phyloP scores from a whole-genome alignment of 2,888 invertebrate genomes.

The Alitta virens region DNA sequence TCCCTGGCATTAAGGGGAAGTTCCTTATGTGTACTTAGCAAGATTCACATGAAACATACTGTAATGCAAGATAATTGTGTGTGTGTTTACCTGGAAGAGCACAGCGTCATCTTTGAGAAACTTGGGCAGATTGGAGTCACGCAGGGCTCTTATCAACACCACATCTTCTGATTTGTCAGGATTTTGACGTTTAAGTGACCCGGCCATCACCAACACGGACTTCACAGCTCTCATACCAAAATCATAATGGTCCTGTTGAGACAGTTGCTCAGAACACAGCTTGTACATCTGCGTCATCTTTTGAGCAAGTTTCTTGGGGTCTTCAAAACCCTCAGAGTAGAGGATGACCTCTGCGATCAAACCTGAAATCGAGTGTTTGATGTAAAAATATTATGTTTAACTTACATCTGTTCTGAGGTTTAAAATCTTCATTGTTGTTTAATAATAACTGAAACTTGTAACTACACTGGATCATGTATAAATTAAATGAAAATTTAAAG shows the following conservation, averaged over 20 bases:
- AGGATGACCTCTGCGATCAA: constrained; percentile 81
- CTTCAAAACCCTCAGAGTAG: constrained; percentile 91
- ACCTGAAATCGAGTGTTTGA: too few species aligned
- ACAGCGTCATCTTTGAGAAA: constrained; percentile 81
- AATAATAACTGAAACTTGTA: too few species aligned
- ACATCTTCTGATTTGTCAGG: constrained; percentile 81
- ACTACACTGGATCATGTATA: too few species aligned
- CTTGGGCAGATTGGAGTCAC: constrained; percentile 88
- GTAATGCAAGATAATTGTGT: not conserved
- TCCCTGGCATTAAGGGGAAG: not conserved
- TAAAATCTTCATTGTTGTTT: too few species aligned
- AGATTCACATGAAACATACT: not conserved
- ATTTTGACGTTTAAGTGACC: constrained; percentile 78
- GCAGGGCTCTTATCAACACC: constrained; percentile 74
- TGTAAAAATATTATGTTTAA: too few species aligned
- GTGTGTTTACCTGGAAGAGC: constrained; percentile 67
- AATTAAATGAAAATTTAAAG: too few species aligned
- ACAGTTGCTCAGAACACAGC: constrained; percentile 84
- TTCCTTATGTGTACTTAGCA: not conserved
- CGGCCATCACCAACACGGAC: constrained; percentile 85
- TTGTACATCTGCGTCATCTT: constrained; percentile 94
- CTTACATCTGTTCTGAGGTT: too few species aligned
- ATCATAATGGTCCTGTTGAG: constrained; percentile 87
- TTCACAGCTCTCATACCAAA: constrained; percentile 70
- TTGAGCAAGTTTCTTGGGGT: constrained; percentile 79